Evolutionary conservation across 1,140 invertebrate species (phyloP), one percentile per base, ranked within the genome.

Genomic region (Chironomus tepperi): DNA sequence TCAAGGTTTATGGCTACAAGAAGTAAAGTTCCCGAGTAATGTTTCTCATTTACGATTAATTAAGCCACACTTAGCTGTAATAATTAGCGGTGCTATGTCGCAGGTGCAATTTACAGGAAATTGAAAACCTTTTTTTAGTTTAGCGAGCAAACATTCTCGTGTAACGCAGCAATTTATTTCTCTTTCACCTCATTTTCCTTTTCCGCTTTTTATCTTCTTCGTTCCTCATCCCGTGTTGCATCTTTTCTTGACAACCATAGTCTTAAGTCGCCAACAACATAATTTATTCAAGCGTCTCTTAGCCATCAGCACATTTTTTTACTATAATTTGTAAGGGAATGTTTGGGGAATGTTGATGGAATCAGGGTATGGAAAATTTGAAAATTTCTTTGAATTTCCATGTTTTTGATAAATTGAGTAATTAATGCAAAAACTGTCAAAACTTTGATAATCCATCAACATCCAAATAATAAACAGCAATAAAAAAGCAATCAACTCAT

Each of bases 41-140:
- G 47, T 57, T 57, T 57, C 47, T 57, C 47, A 57, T 57, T 57
- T 57, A n/a, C 47, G 3, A 15, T 57, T 57, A 57, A 57, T 57
- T 57, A 57, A 57, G 47, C 47, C 47, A 57, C 47, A 57, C 47
- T 57, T 57, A 57, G n/a, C 47, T n/a, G 9, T 57, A 57, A 57
- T 57, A 57, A 57, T 57, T 57, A 57, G 47, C 12, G n/a, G 3
- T 12, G 15, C 12, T n/a, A n/a, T 12, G n/a, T n/a, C 12, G 47
- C 12, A n/a, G n/a, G 47, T n/a, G 47, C 12, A n/a, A 57, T n/a
- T n/a, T n/a, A n/a, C 1, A n/a, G 47, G 47, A 57, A 57, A n/a
- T n/a, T 57, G n/a, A 57, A 47, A 57, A 57, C 12, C 47, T 34
- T 34, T 57, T 57, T 57, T 57, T n/a, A 57, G 12, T 12, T 57